Evolutionary conservation across 2,888 invertebrate genomes (phyloP), one percentile per base, ranked within the genome.

Genomic region (Clistopyga incitator): DNA sequence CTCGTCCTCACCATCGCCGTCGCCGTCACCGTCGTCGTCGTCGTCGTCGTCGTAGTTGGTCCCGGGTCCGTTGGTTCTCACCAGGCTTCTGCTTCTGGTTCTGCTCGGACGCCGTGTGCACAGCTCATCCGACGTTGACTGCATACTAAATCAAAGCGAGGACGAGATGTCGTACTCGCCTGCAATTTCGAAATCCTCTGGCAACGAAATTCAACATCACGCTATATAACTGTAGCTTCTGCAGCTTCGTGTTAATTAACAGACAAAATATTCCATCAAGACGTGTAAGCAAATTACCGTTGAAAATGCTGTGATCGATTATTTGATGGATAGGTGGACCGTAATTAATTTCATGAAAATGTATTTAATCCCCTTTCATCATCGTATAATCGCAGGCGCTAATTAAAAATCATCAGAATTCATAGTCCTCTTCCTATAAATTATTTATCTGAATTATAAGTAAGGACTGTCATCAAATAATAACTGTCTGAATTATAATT

Each of bases 131-230:
- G 85, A 90, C 92, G 90, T 86, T 88, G 80, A 83, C 89, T 89
- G 92, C 92, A 92, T 92, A 91, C 91, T 84, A 89, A 92, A 92
- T 92, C 91, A 90, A 89, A 90, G 89, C 79, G 86, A 85, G 84
- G 81, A 84, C 84, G 65, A 59, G 75, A 77, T 81, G 78, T 80
- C 78, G 64, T 76, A 52, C 42, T 47, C 42, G 54, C 29, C 65
- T 72, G 65, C 81, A 78, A 82, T 70, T 74, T 85, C 68, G 54
- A 72, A 83, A 78, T 81, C 71, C 52, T 75, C 23, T 68, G 75
- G 54, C 81, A 72, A 80, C 54, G 64, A 56, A 47, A 81, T 65
- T 68, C 82, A 68, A 65, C 74, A 50, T 52, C 34, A 38, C 64
- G 56, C 10, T 71, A 59, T 34, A 61, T 64, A 75, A 25, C 56